These are phyloP conservation scores for Eulithis prunata DNA, from an alignment of 2,888 invertebrate genomes.

Conservation along the genomic window DNA sequence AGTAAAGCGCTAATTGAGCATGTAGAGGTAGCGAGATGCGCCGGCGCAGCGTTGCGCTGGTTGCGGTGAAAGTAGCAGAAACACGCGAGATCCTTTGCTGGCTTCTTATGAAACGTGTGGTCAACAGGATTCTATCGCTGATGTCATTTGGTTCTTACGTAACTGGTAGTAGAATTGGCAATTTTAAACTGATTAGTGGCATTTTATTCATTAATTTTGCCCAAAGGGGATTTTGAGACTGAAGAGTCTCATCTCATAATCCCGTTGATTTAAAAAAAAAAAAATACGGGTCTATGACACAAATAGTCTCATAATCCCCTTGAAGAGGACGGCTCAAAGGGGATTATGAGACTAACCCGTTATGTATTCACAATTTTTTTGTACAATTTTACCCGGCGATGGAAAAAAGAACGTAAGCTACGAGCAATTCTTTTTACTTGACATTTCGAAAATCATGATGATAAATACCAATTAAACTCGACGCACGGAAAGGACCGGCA, in stretches of 20 bases:
- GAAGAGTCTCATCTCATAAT: too few species aligned
- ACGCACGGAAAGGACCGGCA: slow-evolving; percentile 1
- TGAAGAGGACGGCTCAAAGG: too few species aligned
- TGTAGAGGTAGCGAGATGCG: slow-evolving; percentile 30
- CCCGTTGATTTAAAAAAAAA: too few species aligned
- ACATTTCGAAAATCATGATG: slow-evolving; percentile 1
- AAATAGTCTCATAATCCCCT: too few species aligned
- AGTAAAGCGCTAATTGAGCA: slow-evolving; percentile 29
- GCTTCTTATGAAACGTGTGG: slow-evolving; percentile 17
- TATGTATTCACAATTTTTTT: too few species aligned
- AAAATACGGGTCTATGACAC: too few species aligned
- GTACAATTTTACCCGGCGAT: too few species aligned
- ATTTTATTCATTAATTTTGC: too few species aligned
- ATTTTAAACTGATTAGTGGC: too few species aligned
- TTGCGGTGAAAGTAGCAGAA: slow-evolving; percentile 29
- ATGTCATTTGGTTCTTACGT: neutral
- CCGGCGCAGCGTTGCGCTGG: slow-evolving; percentile 20
- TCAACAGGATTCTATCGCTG: slow-evolving; percentile 13
- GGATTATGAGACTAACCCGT: too few species aligned
- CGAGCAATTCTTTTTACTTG: neutral
- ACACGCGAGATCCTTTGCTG: slow-evolving; percentile 27
- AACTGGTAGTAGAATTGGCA: neutral
- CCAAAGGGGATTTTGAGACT: too few species aligned
- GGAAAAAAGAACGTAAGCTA: too few species aligned
- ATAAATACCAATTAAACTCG: neutral